Evolutionary conservation across 1,140 invertebrate genomes (phyloP), one percentile per base, ranked within the genome.

Genomic region (Scaptomyza montana): DNA sequence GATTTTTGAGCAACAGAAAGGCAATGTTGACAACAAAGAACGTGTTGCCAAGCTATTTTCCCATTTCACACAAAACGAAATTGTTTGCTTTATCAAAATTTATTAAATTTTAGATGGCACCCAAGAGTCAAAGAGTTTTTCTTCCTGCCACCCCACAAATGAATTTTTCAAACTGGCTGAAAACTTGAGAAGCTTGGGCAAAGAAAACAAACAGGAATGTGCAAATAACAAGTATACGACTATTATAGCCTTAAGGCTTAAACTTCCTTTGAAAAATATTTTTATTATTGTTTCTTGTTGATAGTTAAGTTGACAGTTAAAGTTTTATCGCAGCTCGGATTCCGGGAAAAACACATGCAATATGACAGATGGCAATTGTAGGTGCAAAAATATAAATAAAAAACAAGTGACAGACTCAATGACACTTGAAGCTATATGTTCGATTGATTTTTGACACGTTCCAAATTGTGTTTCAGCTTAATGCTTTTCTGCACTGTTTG

Each of bases 131-230:
- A 43, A 25, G 9, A 19, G 7, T 16, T n/a, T 19, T 8, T 12
- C 21, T 21, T 1, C 19, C 5, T 12, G 6, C 36, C 3, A 3
- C 3, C 33, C 8, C n/a, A 16, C 36, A 65, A 65, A 57, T 57
- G 61, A 71, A 71, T 16, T 64, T 70, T 60, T 70, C 67, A 51
- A 71, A 71, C 66, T 71, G 62, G 30, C 47, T 59, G 36, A 54
- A 71, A 65, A 66, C 66, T 57, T 71, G 54, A 65, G 54, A 47
- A 59, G 51, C 46, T 54, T 63, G 43, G 19, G 50, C 43, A 13
- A 5, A 16, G 36, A 12, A 49, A 56, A 39, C 13, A 43, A 5
- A 43, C n/a, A 19, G 3, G 16, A 45, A 12, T 53, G 12, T 21
- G 47, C 19, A 3, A 25, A 21, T 28, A 0, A n/a, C 2, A 47